A percentile compares a stretch with the other conserved stretches of the same genome.
phyloP scores from a whole-genome alignment of 2,888 invertebrate species.

The Baccha elongata region DNA sequence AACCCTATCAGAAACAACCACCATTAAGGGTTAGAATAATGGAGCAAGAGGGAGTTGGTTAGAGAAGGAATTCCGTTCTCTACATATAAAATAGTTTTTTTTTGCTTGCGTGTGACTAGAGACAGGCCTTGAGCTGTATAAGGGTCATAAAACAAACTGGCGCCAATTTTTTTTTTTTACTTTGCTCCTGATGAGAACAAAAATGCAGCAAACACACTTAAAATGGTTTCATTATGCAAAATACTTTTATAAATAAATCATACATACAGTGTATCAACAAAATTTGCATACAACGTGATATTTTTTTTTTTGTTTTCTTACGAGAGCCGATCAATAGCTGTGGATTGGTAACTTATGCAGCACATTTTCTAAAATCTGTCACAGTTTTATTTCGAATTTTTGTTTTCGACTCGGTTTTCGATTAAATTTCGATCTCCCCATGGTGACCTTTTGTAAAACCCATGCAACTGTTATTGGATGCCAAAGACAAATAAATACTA shows the following conservation, averaged over 20 bases:
- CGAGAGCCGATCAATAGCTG: too few species aligned
- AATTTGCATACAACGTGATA: too few species aligned
- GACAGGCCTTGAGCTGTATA: constrained; percentile 6
- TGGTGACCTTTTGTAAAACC: too few species aligned
- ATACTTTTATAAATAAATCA: constrained; percentile 49
- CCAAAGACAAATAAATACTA: too few species aligned
- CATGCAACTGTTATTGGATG: too few species aligned
- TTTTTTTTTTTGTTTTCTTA: too few species aligned
- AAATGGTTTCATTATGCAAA: not conserved
- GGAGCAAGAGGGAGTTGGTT: not conserved
- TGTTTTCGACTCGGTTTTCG: too few species aligned
- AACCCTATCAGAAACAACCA: constrained; percentile 27
- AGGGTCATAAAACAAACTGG: constrained; percentile 48
- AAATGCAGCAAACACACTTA: constrained; percentile 19
- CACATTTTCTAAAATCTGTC: too few species aligned
- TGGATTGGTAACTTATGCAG: too few species aligned
- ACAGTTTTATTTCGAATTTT: too few species aligned
- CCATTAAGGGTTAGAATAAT: not conserved
- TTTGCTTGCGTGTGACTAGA: constrained; percentile 38
- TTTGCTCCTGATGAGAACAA: not conserved
- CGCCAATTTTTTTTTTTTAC: constrained; percentile 30
- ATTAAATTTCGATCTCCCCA: too few species aligned
- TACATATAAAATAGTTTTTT: constrained; percentile 13
- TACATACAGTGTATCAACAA: too few species aligned
- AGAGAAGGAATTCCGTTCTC: not conserved